These are phyloP conservation scores for Ginglymostoma cirratum DNA, from an alignment of 2,113 vertebrate genomes.

Conservation along the genomic window DNA sequence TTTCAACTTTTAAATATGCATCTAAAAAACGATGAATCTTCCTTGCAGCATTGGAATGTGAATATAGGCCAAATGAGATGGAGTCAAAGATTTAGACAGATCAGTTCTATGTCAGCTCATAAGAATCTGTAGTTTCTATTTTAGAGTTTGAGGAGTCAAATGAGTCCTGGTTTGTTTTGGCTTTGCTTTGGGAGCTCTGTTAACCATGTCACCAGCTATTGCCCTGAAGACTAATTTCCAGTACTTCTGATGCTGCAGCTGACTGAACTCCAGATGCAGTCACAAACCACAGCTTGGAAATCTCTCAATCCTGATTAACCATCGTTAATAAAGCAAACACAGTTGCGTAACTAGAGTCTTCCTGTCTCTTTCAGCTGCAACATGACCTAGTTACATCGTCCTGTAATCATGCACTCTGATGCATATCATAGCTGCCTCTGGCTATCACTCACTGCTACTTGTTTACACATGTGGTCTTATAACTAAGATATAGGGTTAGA, in stretches of 20 bases:
- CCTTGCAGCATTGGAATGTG: not conserved
- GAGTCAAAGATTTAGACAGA: not conserved
- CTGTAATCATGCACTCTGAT: not conserved
- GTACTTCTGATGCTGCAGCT: not conserved
- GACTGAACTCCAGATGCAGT: not conserved
- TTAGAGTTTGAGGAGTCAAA: not conserved
- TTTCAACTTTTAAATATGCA: not conserved
- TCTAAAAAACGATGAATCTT: not conserved
- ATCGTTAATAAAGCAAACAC: not conserved
- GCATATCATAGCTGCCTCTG: not conserved
- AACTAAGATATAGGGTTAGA: not conserved
- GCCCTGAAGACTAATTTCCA: not conserved
- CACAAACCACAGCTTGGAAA: not conserved
- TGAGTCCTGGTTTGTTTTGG: not conserved
- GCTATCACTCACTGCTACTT: not conserved
- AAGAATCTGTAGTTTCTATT: not conserved
- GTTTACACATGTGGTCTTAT: not conserved
- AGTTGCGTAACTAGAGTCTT: not conserved
- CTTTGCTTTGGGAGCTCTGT: not conserved
- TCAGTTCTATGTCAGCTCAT: not conserved
- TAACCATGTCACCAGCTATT: not conserved
- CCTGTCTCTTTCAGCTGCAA: not conserved
- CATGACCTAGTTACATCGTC: not conserved
- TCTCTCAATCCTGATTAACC: constrained; percentile 4
- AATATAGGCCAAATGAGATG: not conserved